Percentiles rank a stretch among this genome's conserved stretches.
These are phyloP conservation scores for Aporrectodea caliginosa DNA, from an alignment of 1,140 invertebrate species.

Conservation along the genomic window DNA sequence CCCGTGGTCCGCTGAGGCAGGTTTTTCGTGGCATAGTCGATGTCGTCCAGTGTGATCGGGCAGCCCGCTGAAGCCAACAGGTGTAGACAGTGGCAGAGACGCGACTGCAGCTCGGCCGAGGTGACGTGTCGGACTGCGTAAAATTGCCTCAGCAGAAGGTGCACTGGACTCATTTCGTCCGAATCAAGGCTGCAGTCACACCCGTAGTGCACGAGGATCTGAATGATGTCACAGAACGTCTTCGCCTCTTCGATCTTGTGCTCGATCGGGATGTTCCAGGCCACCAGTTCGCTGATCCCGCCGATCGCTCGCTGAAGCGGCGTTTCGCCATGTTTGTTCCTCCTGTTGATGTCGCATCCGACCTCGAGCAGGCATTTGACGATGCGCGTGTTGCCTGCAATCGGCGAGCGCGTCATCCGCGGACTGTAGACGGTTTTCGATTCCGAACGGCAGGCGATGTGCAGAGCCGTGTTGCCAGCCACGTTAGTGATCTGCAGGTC, in stretches of 20 bases:
- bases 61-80: background rate
- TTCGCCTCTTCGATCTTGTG: background rate
- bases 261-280: slow-evolving; percentile 14
- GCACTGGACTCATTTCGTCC: background rate
- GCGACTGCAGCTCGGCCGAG: background rate
- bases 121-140: background rate
- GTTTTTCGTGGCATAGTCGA: background rate
- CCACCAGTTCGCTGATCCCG: slow-evolving; percentile 5
- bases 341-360: background rate
- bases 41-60: background rate
- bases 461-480: slow-evolving; percentile 16
- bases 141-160: background rate
- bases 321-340: slow-evolving; percentile 1
- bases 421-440: background rate
- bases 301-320: slow-evolving; percentile 1
- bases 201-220: background rate
- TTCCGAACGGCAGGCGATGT: slow-evolving; percentile 1
- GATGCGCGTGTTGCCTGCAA: background rate
- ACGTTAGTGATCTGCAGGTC: slow-evolving; percentile 4
- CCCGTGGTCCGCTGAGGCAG: background rate
- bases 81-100: background rate
- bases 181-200: background rate
- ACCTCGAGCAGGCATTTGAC: background rate
- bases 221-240: slow-evolving; percentile 9
- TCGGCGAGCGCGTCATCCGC: background rate